phyloP scores from a whole-genome alignment of 37 sponge, comb jelly and placozoan species.

The Beroe forskalii region DNA sequence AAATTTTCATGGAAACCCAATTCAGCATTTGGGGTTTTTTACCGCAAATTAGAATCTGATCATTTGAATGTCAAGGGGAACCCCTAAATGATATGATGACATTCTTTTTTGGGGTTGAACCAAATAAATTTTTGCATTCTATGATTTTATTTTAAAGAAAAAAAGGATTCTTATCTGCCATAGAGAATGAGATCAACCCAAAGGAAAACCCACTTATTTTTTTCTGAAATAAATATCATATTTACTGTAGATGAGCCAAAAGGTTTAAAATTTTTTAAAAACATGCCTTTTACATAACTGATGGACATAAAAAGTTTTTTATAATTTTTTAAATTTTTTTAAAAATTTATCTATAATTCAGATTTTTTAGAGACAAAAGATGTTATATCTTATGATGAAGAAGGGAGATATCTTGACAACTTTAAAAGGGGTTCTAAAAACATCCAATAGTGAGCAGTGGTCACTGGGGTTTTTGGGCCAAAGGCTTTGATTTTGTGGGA shows the following conservation, averaged over 20 bases:
- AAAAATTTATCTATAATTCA: too few species aligned
- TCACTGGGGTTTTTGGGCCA: background rate
- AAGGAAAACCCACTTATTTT: background rate
- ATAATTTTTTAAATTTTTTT: too few species aligned
- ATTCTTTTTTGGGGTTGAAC: slow-evolving; percentile 7
- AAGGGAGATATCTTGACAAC: background rate
- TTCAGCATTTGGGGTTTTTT: background rate
- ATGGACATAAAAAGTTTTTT: too few species aligned
- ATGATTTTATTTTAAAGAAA: background rate
- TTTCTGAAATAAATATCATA: too few species aligned
- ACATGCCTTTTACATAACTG: too few species aligned
- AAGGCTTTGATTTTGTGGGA: background rate
- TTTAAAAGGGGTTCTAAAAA: background rate
- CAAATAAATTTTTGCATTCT: background rate
- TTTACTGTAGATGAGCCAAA: too few species aligned
- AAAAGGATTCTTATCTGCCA: background rate
- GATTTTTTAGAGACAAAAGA: background rate
- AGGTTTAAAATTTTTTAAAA: too few species aligned
- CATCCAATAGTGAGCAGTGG: background rate
- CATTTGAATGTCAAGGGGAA: background rate
- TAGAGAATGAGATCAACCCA: background rate
- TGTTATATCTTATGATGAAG: background rate
- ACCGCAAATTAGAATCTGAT: background rate
- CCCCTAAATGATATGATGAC: background rate
- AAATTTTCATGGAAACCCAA: background rate